Conservation (phyloP, 2,113 vertebrate genomes). For the Sinocyclocheilus anophthalmus region DNA sequence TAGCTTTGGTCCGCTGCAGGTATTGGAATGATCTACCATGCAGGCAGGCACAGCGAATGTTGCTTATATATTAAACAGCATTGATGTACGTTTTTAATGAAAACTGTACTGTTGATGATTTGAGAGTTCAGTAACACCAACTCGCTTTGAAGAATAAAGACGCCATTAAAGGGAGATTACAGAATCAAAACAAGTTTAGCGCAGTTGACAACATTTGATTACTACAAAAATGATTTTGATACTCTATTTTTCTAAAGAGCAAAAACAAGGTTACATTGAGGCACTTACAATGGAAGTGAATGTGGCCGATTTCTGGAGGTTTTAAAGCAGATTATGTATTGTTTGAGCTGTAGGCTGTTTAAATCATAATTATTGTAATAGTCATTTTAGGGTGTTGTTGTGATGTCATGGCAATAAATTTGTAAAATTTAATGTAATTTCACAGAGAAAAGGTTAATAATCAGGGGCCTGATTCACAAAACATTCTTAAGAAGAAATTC, state of each 20-base stretch:
- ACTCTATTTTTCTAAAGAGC: background rate
- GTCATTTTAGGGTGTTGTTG: background rate
- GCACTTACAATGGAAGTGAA: background rate
- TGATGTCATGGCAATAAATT: background rate
- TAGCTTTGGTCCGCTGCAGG: conserved; percentile 28
- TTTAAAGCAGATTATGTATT: background rate
- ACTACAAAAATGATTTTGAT: background rate
- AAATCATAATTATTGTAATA: background rate
- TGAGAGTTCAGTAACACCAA: background rate
- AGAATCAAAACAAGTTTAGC: background rate
- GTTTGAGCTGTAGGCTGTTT: background rate
- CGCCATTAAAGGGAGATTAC: background rate
- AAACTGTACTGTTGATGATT: background rate
- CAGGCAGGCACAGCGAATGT: background rate
- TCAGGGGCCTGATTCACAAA: too few relatives aligned
- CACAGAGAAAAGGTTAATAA: background rate
- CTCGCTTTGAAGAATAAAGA: background rate
- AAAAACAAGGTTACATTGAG: background rate
- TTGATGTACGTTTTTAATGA: background rate
- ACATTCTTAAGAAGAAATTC: too few relatives aligned
- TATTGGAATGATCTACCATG: conserved; percentile 19
- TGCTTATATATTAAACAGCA: background rate
- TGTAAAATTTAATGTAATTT: background rate
- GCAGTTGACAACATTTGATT: background rate
- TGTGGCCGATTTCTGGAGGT: background rate